Base-by-base conservation (phyloP, 2,888 invertebrate genomes). In the Ischnus inquisitorius region DNA sequence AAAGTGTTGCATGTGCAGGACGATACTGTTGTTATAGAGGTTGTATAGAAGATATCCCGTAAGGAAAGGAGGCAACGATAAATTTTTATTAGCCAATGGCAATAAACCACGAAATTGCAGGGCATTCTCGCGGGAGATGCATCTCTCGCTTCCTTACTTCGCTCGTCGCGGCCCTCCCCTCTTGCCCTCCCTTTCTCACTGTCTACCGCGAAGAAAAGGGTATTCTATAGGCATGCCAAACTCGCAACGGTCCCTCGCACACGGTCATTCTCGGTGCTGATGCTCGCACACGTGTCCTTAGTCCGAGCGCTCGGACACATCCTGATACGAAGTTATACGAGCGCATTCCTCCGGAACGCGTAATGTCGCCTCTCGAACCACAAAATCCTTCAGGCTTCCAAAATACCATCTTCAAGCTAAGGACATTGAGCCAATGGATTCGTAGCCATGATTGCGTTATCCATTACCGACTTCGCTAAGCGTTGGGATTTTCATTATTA, bases 81-180 rank as follows among this genome's bases (percentile, higher is more conserved):
- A 83, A 85, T 83, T 85, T 85, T 85, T 85, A 85, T 85, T 85
- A 85, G 83, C 85, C 85, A 79, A 76, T 76, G 78, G 81, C 85
- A 81, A 85, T 85, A 85, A 85, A 85, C 76, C 81, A 82, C 81
- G 79, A 85, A 85, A 85, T 85, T 85, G 82, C 81, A 74, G 81
- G 65, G 74, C 83, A 78, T 83, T 79, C 76, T 76, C 65, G 67
- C 74, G 72, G 57, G 57, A 10, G 19, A 65, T 57, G 51, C 67
- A 41, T 57, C 51, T 74, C 62, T 74, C 60, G 28, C 60, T 46
- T 43, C 14, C 19, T 41, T 46, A 41, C 28, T 25, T 39, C 72
- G 28, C 28, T 10, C 28, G 8, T 2, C 48, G 28, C 2, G 3
- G 19, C 10, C 41, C 14, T n/a, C 25, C 8, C n/a, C 46, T 46